A percentile compares a stretch with the other conserved stretches of the same genome.
phyloP scores from a whole-genome alignment of 1,140 invertebrate species.

The Caenorhabditis latens region DNA sequence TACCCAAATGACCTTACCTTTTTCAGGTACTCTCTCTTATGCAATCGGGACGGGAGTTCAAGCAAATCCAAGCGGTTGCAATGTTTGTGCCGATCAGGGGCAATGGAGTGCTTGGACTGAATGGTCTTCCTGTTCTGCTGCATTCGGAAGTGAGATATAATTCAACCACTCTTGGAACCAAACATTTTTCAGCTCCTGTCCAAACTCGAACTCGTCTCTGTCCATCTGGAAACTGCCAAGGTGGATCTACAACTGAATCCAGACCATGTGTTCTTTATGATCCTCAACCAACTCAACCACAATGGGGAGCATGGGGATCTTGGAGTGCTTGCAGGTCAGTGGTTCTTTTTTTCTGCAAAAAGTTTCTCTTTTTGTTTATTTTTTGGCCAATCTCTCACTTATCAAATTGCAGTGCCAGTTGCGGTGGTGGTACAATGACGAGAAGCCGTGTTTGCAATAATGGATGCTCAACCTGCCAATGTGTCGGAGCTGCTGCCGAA shows the following conservation, averaged over 20 bases:
- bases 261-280: conserved; percentile 58
- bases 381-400: not conserved
- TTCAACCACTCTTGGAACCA: not conserved
- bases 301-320: conserved; percentile 77
- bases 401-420: conserved; percentile 66
- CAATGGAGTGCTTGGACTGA: conserved; percentile 52
- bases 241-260: conserved; percentile 61
- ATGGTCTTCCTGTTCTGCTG: conserved; percentile 37
- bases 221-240: conserved; percentile 62
- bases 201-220: conserved; percentile 60
- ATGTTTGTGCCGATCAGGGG: not conserved
- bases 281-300: conserved; percentile 56
- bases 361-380: not conserved
- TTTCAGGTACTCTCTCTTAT: conserved; percentile 37
- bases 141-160: conserved; percentile 48
- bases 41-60: conserved; percentile 44
- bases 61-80: conserved; percentile 21
- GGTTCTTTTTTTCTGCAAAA: conserved; percentile 3
- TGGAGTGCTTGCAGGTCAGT: conserved; percentile 71
- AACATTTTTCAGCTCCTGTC: conserved; percentile 48
- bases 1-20: not conserved
- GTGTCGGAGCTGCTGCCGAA: conserved; percentile 59
- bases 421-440: conserved; percentile 77
- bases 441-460: conserved; percentile 73
- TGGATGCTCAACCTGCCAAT: conserved; percentile 64